Percentiles rank a stretch among this genome's conserved stretches.
These are phyloP conservation scores for Coptodon bakossiorum DNA, from an alignment of 2,113 vertebrate genomes.

Conservation along the genomic window DNA sequence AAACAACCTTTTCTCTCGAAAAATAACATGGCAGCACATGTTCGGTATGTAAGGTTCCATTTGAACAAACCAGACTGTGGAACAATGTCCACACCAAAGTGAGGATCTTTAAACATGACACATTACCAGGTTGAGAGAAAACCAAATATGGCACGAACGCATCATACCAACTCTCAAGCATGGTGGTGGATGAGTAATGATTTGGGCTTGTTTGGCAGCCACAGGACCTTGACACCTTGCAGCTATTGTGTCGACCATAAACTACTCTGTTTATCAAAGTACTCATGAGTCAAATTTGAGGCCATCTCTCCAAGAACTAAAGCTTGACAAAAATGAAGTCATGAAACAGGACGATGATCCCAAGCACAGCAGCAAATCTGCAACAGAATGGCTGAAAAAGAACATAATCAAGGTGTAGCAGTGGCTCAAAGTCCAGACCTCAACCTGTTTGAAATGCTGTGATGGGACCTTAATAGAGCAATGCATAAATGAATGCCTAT, in stretches of 20 bases:
- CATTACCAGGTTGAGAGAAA: background rate
- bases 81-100: background rate
- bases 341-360: background rate
- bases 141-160: background rate
- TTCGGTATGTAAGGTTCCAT: background rate
- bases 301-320: background rate
- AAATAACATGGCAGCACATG: background rate
- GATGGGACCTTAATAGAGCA: background rate
- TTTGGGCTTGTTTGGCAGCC: background rate
- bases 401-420: background rate
- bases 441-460: background rate
- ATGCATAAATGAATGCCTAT: background rate
- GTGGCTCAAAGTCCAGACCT: background rate
- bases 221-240: accelerated
- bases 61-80: background rate
- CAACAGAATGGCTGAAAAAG: background rate
- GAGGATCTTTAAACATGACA: background rate
- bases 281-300: background rate
- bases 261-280: background rate
- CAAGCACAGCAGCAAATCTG: background rate
- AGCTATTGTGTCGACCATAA: background rate
- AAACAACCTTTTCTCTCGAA: accelerated
- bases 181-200: background rate
- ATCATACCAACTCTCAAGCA: background rate
- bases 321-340: background rate